A percentile compares a stretch with the other conserved stretches of the same genome.
These are phyloP conservation scores for Drosophila testacea DNA, from an alignment of 2,888 invertebrate species.

Conservation along the genomic window DNA sequence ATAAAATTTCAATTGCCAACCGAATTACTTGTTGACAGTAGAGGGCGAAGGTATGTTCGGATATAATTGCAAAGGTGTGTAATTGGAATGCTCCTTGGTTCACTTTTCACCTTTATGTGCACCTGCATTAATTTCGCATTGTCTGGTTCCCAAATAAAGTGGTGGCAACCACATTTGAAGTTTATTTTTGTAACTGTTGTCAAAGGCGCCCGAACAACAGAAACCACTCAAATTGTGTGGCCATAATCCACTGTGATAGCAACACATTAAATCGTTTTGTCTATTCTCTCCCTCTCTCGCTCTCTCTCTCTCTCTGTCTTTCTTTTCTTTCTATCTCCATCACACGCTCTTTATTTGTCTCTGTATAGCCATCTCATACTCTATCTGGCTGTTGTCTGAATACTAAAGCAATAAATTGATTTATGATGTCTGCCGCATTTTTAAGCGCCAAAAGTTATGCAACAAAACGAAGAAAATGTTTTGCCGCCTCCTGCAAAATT, in stretches of 20 bases:
- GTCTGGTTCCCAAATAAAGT: conserved; percentile 15
- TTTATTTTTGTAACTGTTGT: conserved; percentile 36
- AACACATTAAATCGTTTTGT: conserved; percentile 24
- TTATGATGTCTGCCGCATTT: conserved; percentile 72
- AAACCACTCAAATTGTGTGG: conserved; percentile 35
- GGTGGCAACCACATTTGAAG: conserved; percentile 17
- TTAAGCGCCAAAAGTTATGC: conserved; percentile 73
- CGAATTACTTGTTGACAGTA: neutral
- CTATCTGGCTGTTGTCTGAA: conserved; percentile 42
- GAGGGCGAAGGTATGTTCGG: neutral
- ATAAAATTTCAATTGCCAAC: neutral
- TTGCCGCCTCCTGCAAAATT: conserved; percentile 31
- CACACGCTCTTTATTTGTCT: neutral
- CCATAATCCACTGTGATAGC: conserved; percentile 32
- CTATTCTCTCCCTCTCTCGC: conserved; percentile 5
- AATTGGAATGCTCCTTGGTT: conserved; percentile 3
- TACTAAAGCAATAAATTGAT: conserved; percentile 66
- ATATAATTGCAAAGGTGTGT: conserved; percentile 4
- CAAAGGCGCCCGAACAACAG: conserved; percentile 26
- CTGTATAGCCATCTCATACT: conserved; percentile 10
- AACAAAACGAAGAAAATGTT: conserved; percentile 58
- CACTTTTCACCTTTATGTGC: conserved; percentile 36
- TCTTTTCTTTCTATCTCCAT: neutral
- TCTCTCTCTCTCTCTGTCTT: conserved; percentile 10
- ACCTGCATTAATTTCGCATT: conserved; percentile 42